Conservation (phyloP, 2,113 vertebrate genomes). For the Hypocryptadius cinnamomeus region DNA sequence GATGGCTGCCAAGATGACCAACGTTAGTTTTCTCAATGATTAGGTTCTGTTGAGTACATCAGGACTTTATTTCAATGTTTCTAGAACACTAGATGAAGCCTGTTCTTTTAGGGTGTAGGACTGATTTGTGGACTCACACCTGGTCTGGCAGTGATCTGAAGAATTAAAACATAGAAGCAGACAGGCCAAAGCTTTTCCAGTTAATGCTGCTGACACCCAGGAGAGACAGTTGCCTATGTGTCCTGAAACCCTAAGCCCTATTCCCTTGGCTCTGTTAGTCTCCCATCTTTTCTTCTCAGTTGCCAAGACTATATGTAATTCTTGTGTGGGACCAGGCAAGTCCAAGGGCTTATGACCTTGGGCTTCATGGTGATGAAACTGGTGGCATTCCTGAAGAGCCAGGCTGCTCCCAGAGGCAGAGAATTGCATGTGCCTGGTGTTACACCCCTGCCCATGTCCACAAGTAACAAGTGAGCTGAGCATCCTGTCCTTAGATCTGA, state of each 20-base stretch:
- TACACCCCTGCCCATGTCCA: background rate
- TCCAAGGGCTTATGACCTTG: background rate
- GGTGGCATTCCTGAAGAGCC: background rate
- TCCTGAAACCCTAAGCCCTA: background rate
- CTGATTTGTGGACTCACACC: background rate
- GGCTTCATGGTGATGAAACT: background rate
- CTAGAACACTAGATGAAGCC: background rate
- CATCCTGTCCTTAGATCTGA: background rate
- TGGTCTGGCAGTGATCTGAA: background rate
- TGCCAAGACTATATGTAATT: background rate
- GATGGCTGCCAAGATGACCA: background rate
- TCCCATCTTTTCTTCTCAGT: background rate
- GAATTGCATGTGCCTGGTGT: background rate
- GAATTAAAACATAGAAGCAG: background rate
- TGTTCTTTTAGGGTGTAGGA: background rate
- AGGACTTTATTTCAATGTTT: background rate
- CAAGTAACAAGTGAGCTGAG: background rate
- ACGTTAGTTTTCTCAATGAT: background rate
- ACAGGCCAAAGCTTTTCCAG: background rate
- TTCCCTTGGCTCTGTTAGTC: background rate
- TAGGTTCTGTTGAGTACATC: background rate
- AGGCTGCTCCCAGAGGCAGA: background rate
- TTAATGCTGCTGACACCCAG: background rate
- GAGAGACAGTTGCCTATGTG: accelerated
- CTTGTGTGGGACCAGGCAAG: background rate